Evolutionary conservation across 2,888 invertebrate species (phyloP), one percentile per base, ranked within the genome.

Genomic region (Lepidocyrtinus sp.): DNA sequence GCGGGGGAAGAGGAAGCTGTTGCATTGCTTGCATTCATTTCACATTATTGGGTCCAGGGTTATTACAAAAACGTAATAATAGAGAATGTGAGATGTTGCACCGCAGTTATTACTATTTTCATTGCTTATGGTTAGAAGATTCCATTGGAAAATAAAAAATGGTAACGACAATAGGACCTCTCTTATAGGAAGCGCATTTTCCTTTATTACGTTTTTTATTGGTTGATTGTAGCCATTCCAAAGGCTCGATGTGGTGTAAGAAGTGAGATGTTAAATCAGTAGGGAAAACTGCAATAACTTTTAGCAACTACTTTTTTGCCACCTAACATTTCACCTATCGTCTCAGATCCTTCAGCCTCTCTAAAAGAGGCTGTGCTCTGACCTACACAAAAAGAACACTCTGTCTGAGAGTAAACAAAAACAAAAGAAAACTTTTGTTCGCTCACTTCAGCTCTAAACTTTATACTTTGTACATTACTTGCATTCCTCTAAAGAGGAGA

Each of bases 11-110:
- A 59, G 46, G 46, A 36, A 62, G 71, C 50, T 77, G 77, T 77
- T 77, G 77, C 77, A 72, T 77, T 7, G 59, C 45, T 67, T 62
- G 1, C 61, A 7, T 68, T 55, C 22, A n/a, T n/a, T n/a, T 5
- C 12, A 12, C 36, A 36, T 36, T 36, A 36, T 36, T 36, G 36
- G 36, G 12, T 36, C 5, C 12, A 7, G 5, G 36, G 36, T 36
- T 36, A 36, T 36, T 36, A 36, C 36, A 36, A 36, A 12, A 12
- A 36, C 36, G 36, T 36, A 36, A 36, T 36, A 36, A 36, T 36
- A 12, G 36, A 12, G 36, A 36, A 12, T 12, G 36, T 36, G 36
- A 36, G 5, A 12, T 36, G 36, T n/a, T 36, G 36, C 36, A 36
- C 36, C 36, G 36, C 12, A 36, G 5, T 36, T 36, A 36, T 36